phyloP scores from a whole-genome alignment of 1,140 invertebrate genomes.

The Stenopsyche tienmushanensis region DNA sequence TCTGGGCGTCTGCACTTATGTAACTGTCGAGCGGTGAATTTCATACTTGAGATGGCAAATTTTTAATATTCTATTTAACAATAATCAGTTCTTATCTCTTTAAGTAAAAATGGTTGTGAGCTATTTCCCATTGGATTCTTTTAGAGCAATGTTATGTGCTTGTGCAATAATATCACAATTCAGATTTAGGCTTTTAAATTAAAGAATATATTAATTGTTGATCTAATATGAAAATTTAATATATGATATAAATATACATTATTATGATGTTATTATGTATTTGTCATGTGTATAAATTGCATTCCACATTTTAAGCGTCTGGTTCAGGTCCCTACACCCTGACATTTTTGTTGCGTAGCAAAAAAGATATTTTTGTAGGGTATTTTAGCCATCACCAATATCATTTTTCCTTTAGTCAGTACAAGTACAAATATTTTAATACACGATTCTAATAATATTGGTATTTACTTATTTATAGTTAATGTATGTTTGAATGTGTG shows the following conservation, averaged over 20 bases:
- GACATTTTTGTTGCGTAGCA: conserved; percentile 19
- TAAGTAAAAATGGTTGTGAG: conserved; percentile 55
- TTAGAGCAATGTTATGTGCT: conserved; percentile 57
- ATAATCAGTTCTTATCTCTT: conserved; percentile 42
- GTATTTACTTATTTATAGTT: conserved; percentile 57
- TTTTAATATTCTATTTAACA: conserved; percentile 35
- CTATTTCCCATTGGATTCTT: conserved; percentile 56
- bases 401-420: conserved; percentile 59
- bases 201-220: conserved; percentile 61
- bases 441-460: conserved; percentile 52
- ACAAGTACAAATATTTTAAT: conserved; percentile 62
- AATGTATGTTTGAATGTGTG: conserved; percentile 26
- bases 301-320: conserved; percentile 50
- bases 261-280: conserved; percentile 61
- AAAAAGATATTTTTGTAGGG: conserved; percentile 45
- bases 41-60: not conserved
- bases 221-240: conserved; percentile 61
- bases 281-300: conserved; percentile 49
- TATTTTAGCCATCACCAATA: conserved; percentile 58
- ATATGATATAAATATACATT: conserved; percentile 58
- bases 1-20: not conserved
- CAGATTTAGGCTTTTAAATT: conserved; percentile 61
- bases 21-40: not conserved
- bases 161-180: conserved; percentile 61
- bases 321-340: conserved; percentile 32